A percentile compares a stretch with the other conserved stretches of the same genome.
phyloP scores from a whole-genome alignment of 2,797 vertebrate species.

The Falco berigora region DNA sequence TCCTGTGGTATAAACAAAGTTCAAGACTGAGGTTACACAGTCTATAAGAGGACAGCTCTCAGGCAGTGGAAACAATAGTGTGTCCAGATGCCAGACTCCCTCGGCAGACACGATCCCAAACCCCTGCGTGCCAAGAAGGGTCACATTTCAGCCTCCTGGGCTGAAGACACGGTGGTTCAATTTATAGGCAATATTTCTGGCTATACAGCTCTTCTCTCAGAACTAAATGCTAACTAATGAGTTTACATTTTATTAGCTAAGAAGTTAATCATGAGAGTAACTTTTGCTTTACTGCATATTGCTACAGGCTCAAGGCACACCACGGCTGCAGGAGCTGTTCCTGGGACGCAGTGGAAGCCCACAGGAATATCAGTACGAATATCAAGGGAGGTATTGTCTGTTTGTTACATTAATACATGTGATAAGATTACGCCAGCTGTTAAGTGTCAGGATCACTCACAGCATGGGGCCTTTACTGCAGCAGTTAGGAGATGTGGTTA shows the following conservation, averaged over 20 bases:
- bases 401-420: neutral
- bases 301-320: neutral
- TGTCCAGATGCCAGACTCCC: slow-evolving; percentile 20
- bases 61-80: slow-evolving; percentile 32
- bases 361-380: neutral
- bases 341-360: neutral
- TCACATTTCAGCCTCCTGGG: neutral
- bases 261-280: neutral
- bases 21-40: slow-evolving; percentile 28
- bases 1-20: slow-evolving; percentile 42
- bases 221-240: neutral
- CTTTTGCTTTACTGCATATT: neutral
- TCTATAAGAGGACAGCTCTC: slow-evolving; percentile 46
- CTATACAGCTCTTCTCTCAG: neutral
- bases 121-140: neutral
- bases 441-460: neutral
- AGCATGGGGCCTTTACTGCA: neutral
- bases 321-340: neutral
- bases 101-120: neutral
- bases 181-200: neutral
- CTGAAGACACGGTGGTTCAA: neutral
- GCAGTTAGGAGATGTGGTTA: neutral
- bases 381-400: neutral
- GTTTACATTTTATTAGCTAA: neutral
- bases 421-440: slow-evolving; percentile 7